These are phyloP conservation scores for Scolopax bukidnonensis DNA, from an alignment of 2,797 vertebrate species.

Conservation along the genomic window DNA sequence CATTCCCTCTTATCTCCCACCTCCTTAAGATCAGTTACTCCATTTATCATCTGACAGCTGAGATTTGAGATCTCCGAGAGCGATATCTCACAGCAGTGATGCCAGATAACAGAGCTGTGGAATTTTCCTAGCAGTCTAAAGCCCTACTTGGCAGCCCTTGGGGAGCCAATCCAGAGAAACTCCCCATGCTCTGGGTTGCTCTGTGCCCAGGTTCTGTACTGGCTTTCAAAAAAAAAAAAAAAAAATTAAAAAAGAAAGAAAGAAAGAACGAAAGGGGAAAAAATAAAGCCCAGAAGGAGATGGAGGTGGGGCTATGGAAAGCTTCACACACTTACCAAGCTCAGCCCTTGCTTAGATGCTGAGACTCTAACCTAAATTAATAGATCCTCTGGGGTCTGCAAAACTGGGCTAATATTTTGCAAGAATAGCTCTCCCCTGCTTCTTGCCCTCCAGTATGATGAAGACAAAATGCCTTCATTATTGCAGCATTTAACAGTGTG, in stretches of 20 bases:
- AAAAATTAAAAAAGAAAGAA: too few relatives aligned
- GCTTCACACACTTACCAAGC: not conserved
- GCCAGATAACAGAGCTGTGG: not conserved
- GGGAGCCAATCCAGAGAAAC: not conserved
- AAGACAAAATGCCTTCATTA: slow-evolving; percentile 70
- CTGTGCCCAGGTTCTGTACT: not conserved
- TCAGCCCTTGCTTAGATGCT: slow-evolving; percentile 12
- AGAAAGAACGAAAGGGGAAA: accelerated
- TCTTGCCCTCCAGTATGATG: slow-evolving; percentile 44
- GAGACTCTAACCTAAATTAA: slow-evolving; percentile 56
- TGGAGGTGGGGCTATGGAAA: not conserved
- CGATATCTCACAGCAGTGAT: not conserved
- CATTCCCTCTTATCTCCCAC: not conserved
- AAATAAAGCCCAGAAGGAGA: not conserved
- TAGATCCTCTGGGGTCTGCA: slow-evolving; percentile 55
- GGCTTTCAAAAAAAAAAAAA: accelerated
- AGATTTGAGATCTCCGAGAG: not conserved
- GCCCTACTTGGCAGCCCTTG: not conserved
- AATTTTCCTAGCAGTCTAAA: slow-evolving; percentile 7
- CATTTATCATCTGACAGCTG: not conserved
- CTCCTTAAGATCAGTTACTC: not conserved
- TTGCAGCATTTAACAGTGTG: slow-evolving; percentile 60
- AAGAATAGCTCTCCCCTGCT: slow-evolving; percentile 52
- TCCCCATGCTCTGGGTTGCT: not conserved
- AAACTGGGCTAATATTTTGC: slow-evolving; percentile 68